These are phyloP conservation scores for Sphinx pinastri DNA, from an alignment of 2,888 invertebrate genomes.

Conservation along the genomic window DNA sequence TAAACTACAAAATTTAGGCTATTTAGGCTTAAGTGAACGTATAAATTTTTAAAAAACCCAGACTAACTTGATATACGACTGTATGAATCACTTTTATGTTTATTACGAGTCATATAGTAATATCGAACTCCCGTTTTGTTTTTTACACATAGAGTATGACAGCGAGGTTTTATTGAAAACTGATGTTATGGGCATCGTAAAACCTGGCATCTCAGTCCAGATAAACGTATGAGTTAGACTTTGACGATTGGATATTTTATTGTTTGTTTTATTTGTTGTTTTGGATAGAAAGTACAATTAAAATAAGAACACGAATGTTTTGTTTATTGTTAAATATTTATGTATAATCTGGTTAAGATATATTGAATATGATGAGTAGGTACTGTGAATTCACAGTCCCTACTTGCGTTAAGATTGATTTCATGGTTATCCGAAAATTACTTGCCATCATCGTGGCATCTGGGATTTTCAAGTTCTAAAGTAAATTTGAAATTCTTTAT, in stretches of 20 bases:
- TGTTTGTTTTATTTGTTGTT: constrained; percentile 55
- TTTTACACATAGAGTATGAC: constrained; percentile 50
- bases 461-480: constrained; percentile 1
- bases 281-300: constrained; percentile 20
- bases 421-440: neutral
- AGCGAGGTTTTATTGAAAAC: constrained; percentile 67
- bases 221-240: constrained; percentile 55
- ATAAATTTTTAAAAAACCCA: constrained; percentile 36
- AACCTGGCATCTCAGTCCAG: constrained; percentile 60
- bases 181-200: constrained; percentile 67
- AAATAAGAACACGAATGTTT: no score
- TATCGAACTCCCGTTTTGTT: constrained; percentile 61
- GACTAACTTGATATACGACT: constrained; percentile 47
- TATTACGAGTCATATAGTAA: constrained; percentile 54
- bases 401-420: neutral
- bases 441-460: constrained; percentile 6
- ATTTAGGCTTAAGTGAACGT: constrained; percentile 21
- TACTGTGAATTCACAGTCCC: no score
- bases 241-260: constrained; percentile 65
- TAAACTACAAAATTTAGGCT: constrained; percentile 4
- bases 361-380: no score
- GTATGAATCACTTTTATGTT: constrained; percentile 58
- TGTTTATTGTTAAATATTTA: no score
- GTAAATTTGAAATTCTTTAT: constrained; percentile 26
- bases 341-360: no score